Conservation (phyloP, 2,888 invertebrate species). For the Agrochola lota region DNA sequence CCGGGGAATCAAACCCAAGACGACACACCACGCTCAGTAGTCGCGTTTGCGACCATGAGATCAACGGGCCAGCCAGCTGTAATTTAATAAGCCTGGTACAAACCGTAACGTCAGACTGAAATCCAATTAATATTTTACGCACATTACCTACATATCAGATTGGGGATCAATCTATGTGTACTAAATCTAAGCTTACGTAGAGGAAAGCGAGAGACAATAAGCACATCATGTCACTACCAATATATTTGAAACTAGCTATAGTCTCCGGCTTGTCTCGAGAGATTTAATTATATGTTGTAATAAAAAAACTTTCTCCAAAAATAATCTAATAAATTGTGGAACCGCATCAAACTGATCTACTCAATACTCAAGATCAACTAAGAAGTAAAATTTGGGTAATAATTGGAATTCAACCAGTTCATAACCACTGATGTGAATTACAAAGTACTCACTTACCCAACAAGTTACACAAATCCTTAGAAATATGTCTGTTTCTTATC, state of each 20-base stretch:
- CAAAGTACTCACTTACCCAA: conserved; percentile 2
- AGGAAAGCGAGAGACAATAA: not conserved
- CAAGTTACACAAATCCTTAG: conserved; percentile 15
- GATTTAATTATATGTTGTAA: not conserved
- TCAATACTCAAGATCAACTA: not conserved
- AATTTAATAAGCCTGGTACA: conserved; percentile 18
- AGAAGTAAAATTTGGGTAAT: not conserved
- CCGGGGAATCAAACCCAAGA: not conserved
- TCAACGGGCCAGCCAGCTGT: not conserved
- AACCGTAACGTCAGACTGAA: not conserved
- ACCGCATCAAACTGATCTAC: not conserved
- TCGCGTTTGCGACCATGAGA: not conserved
- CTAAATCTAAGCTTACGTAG: not conserved
- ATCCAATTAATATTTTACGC: conserved; percentile 55
- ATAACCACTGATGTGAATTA: conserved; percentile 1
- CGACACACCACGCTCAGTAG: not conserved
- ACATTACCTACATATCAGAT: conserved; percentile 22
- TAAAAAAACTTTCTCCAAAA: not conserved
- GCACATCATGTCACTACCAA: not conserved
- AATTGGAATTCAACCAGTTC: not conserved
- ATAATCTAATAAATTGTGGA: not conserved
- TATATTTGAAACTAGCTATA: not conserved
- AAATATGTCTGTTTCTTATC: conserved; percentile 19
- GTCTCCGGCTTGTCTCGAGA: not conserved
- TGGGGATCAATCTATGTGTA: conserved; percentile 16